These are phyloP conservation scores for Sebastolobus altivelis DNA, from an alignment of 2,797 vertebrate genomes.

Conservation along the genomic window DNA sequence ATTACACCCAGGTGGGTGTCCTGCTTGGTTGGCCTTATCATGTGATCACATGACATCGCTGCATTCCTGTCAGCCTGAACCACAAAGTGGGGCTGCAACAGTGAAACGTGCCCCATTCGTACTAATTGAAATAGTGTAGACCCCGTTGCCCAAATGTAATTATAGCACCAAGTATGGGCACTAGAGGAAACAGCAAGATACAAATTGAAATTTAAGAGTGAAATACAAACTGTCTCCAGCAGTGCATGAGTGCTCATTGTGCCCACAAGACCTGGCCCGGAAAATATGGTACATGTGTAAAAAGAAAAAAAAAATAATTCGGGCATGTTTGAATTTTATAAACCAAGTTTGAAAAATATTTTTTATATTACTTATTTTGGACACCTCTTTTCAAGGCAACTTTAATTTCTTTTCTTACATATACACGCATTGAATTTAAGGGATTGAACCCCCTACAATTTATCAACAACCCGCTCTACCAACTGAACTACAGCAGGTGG, in stretches of 20 bases:
- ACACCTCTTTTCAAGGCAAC: background rate
- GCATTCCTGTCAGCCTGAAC: slow-evolving; percentile 38
- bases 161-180: slow-evolving; percentile 74
- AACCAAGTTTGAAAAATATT: background rate
- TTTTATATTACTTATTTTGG: background rate
- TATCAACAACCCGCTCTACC: background rate
- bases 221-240: slow-evolving; percentile 76
- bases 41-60: slow-evolving; percentile 56
- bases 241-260: slow-evolving; percentile 64
- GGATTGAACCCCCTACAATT: background rate
- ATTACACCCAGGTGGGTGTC: slow-evolving; percentile 79
- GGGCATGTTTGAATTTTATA: background rate
- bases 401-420: background rate
- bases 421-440: background rate
- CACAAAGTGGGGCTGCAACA: slow-evolving; percentile 59
- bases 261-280: slow-evolving; percentile 59
- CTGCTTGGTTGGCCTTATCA: slow-evolving; percentile 66
- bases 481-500: background rate
- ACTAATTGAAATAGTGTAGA: slow-evolving; percentile 78
- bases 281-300: slow-evolving; percentile 13
- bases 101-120: slow-evolving; percentile 57
- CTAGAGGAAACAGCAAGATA: slow-evolving; percentile 74
- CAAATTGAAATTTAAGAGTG: slow-evolving; percentile 81
- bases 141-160: slow-evolving; percentile 80
- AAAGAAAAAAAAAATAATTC: slow-evolving; percentile 10